Evolutionary conservation across 2,113 vertebrate species (phyloP), one percentile per base, ranked within the genome.

Genomic region (Tenebrosternarchus preto): DNA sequence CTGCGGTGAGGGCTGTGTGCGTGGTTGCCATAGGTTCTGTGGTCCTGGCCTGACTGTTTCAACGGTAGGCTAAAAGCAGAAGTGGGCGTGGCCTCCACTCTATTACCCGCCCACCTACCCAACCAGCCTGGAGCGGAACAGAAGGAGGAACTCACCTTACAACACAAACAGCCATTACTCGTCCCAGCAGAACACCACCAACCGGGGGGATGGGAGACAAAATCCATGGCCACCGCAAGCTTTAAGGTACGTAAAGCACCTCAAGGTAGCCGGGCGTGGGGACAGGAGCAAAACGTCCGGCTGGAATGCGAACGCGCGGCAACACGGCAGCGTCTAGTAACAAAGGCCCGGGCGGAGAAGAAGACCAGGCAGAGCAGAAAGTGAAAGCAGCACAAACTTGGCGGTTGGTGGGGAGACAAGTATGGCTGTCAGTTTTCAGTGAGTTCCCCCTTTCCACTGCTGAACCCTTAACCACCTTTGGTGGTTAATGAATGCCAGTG

Each of bases 101-200:
- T 31, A 43, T 0, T 27, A 22, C 33, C 67, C 64, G 33, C 64
- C 64, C 64, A 11, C 19, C 64, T 22, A 36, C 2, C 33, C 36
- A 11, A 0, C 1, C 20, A 20, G 20, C 31, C 29, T 20, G 20
- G 64, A 36, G 64, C 19, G 29, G 29, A 31, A 57, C 79, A 80
- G 57, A 67, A 80, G 71, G 71, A 75, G 72, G 72, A 80, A 74
- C 79, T 80, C 79, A 80, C 79, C 79, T 80, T 80, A 39, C 71
- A 80, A 73, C 57, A 72, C 79, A 80, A 80, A 80, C 71, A 74
- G 59, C 71, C 72, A 68, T 43, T 67, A 80, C 79, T 67, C 43
- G 50, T 68, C 50, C 55, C 61, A 53, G 60, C 46, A 55, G 29
- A 50, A 75, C 64, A 15, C 60, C 78, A 73, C 70, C 73, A 39